These are phyloP conservation scores for Nothobranchius kuhntae DNA, from an alignment of 2,113 vertebrate genomes.

Conservation along the genomic window DNA sequence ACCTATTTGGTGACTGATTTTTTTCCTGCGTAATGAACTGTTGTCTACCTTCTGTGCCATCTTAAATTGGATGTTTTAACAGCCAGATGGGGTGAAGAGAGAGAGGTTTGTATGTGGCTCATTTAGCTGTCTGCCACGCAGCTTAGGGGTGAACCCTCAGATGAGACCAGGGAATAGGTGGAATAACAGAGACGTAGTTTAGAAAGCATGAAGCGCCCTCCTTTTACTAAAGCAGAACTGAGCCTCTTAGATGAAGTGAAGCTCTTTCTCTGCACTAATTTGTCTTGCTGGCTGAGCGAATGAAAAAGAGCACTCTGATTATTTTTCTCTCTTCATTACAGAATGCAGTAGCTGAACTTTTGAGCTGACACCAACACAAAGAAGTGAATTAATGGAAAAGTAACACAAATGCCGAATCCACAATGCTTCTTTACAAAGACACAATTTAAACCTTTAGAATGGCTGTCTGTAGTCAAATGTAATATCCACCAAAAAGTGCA, in stretches of 20 bases:
- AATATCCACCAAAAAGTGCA: background rate
- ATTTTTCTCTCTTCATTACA: slow-evolving; percentile 41
- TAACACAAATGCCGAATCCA: background rate
- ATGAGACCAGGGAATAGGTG: slow-evolving; percentile 52
- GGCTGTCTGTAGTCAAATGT: background rate
- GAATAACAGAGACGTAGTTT: slow-evolving; percentile 55
- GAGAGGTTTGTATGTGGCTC: slow-evolving; percentile 28
- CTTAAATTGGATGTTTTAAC: slow-evolving; percentile 43
- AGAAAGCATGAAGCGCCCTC: slow-evolving; percentile 22
- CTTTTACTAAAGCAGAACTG: slow-evolving; percentile 19
- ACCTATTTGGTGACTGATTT: slow-evolving; percentile 15
- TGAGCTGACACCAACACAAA: slow-evolving; percentile 26
- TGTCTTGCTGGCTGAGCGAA: slow-evolving; percentile 22
- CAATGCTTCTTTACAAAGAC: background rate
- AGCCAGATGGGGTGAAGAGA: slow-evolving; percentile 49
- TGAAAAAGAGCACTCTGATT: slow-evolving; percentile 27
- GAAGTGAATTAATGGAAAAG: slow-evolving; percentile 11
- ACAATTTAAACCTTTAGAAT: background rate
- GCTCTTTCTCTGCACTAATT: slow-evolving; percentile 18
- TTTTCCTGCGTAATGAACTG: slow-evolving; percentile 45
- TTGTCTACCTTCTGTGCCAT: slow-evolving; percentile 34
- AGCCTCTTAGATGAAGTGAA: slow-evolving; percentile 23
- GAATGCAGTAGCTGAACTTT: slow-evolving; percentile 44
- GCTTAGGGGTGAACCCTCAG: slow-evolving; percentile 52
- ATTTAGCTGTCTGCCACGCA: slow-evolving; percentile 59